phyloP scores from a whole-genome alignment of 2,888 invertebrate species.

The Mycogona germanica region DNA sequence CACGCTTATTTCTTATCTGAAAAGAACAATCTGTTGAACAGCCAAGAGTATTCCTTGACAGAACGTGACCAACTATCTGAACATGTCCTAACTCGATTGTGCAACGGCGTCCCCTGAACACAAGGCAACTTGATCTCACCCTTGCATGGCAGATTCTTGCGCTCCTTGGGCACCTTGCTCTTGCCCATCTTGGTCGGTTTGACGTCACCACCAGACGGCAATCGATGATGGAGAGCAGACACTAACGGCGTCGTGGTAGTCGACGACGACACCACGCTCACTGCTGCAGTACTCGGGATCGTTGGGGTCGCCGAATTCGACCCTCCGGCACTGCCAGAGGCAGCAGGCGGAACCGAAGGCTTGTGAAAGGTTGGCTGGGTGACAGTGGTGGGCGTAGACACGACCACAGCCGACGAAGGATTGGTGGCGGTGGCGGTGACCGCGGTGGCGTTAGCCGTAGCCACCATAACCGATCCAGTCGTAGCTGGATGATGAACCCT shows the following conservation, averaged over 20 bases:
- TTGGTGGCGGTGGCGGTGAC: not conserved
- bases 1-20: no score
- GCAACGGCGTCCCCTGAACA: no score
- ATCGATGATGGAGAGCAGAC: no score
- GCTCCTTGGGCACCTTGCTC: conserved; percentile 21
- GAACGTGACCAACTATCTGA: not conserved
- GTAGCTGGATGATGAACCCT: no score
- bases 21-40: no score
- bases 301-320: conserved; percentile 2
- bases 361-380: no score
- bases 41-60: no score
- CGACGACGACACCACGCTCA: not conserved
- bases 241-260: not conserved
- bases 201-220: conserved; percentile 12
- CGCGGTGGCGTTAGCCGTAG: not conserved
- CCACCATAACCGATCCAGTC: not conserved
- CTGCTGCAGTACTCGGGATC: not conserved
- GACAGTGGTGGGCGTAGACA: no score
- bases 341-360: no score
- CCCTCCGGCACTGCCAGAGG: not conserved
- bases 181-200: conserved; percentile 18
- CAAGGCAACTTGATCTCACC: no score
- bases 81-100: not conserved
- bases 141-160: conserved; percentile 29
- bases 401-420: no score